Conservation (phyloP, 2,888 invertebrate genomes). For the Biston stratarius region DNA sequence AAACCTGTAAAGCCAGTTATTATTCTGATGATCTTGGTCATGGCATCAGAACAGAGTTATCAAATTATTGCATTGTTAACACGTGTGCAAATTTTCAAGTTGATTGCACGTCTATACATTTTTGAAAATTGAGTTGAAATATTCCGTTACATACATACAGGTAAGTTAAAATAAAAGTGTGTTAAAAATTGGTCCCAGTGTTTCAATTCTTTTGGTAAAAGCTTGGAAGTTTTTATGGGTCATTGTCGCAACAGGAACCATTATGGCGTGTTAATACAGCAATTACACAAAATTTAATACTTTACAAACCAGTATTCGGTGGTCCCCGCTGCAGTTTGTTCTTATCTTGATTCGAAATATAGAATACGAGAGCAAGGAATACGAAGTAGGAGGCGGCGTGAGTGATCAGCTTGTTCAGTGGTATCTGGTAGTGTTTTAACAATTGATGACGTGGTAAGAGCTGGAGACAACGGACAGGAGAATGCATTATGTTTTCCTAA, state of each 20-base stretch:
- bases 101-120: no score
- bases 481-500: neutral
- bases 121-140: no score
- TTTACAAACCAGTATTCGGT: slow-evolving; percentile 82
- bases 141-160: no score
- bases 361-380: slow-evolving; percentile 88
- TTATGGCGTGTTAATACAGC: neutral
- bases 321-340: slow-evolving; percentile 84
- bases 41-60: no score
- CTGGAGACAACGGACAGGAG: slow-evolving; percentile 50
- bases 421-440: slow-evolving; percentile 86
- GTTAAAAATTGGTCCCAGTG: neutral
- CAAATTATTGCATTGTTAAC: no score
- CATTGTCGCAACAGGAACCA: neutral
- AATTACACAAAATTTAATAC: slow-evolving; percentile 2
- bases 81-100: no score
- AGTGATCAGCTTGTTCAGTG: slow-evolving; percentile 90
- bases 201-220: neutral
- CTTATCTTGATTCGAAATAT: slow-evolving; percentile 87
- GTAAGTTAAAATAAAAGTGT: no score
- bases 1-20: no score
- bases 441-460: slow-evolving; percentile 69
- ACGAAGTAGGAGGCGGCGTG: slow-evolving; percentile 88
- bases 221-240: neutral
- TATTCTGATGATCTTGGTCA: no score